Evolutionary conservation across 1,140 invertebrate genomes (phyloP), one percentile per base, ranked within the genome.

Genomic region (Drosophila subpulchrella): DNA sequence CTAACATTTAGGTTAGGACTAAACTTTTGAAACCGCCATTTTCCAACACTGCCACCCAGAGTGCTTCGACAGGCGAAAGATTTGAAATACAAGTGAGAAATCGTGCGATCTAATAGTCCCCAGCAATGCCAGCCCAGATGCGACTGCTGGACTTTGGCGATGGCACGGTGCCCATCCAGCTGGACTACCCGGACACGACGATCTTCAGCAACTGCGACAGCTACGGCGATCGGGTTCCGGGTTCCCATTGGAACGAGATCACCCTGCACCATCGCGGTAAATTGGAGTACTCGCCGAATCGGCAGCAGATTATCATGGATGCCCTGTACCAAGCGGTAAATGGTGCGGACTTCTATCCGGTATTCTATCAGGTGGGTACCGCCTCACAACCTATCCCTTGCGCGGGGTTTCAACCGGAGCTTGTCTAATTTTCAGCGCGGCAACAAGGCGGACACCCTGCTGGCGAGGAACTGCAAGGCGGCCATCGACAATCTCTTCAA

Each of bases 401-500:
- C 10, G 1, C 6, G 8, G 10, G n/a, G 17, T 11, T 13, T 27
- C 41, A 32, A 4, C 4, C 7, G 4, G 0, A 13, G 5, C 27
- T 20, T 38, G 0, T 0, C 8, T 32, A 12, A 13, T 27, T 58
- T 41, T 13, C 15, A 88, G 79, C 15, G n/a, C 17, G 75, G 75
- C 0, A 6, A 17, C 1, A n/a, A 12, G 12, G 48, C 34, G 17
- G 83, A 86, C 47, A 79, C 67, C 0, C 70, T 86, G 41, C 50
- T 86, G 12, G 83, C 39, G 1, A 72, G 83, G 3, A 39, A 59
- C 42, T 86, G 83, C 36, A 88, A 72, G 20, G 15, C 42, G 10
- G 84, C 83, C 4, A 27, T 86, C 20, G 84, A 88, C 17, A 82
- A 76, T 27, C 60, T 86, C 5, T 86, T 86, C 12, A 48, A 54